phyloP scores from a whole-genome alignment of 2,113 vertebrate species.

The Zosterops japonicus region DNA sequence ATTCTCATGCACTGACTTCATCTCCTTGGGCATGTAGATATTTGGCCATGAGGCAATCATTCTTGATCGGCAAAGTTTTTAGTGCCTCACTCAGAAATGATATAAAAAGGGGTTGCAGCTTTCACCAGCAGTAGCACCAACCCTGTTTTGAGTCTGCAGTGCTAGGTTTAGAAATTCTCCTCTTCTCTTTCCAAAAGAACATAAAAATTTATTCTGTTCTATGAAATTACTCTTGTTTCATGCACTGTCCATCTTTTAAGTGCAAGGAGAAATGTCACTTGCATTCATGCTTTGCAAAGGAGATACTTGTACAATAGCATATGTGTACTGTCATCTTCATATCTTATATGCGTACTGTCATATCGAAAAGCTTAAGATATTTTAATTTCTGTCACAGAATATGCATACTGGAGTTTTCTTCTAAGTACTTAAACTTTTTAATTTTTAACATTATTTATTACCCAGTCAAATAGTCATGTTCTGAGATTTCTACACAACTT shows the following conservation, averaged over 20 bases:
- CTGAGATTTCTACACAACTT: not conserved
- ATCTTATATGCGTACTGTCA: not conserved
- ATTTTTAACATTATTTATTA: not conserved
- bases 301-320: not conserved
- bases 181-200: not conserved
- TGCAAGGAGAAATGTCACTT: not conserved
- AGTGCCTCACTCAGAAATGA: not conserved
- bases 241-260: not conserved
- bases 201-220: not conserved
- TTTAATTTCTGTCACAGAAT: not conserved
- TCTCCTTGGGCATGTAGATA: not conserved
- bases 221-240: not conserved
- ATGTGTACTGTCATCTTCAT: not conserved
- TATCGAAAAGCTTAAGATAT: not conserved
- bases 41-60: not conserved
- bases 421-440: not conserved
- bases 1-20: not conserved
- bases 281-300: not conserved
- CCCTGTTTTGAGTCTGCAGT: not conserved
- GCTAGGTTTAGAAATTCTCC: not conserved
- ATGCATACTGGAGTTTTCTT: not conserved
- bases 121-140: not conserved
- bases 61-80: not conserved
- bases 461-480: not conserved
- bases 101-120: not conserved